Evolutionary conservation across 1,140 invertebrate species (phyloP), one percentile per base, ranked within the genome.

Genomic region (Drosophila pseudoananassae): DNA sequence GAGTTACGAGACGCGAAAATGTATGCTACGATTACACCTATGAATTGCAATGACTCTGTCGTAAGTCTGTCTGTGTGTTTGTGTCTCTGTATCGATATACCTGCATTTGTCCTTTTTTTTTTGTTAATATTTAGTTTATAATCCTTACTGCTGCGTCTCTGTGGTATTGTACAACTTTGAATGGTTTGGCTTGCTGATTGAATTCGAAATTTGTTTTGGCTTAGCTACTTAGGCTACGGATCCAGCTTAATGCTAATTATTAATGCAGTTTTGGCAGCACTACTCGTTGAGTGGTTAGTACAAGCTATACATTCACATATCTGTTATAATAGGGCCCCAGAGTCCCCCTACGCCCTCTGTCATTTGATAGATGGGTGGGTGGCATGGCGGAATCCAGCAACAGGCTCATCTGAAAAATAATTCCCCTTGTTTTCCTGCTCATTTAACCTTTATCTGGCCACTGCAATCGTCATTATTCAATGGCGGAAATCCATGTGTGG

Each of bases 401-500:
- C 65, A 66, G 61, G 61, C 46, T 38, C 17, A 9, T 3, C 38
- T 20, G 29, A 69, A 69, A 63, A 78, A 71, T 76, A 70, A 57
- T 75, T 68, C 70, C 71, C 58, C 69, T 60, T 82, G 90, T 90
- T 90, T 90, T 90, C 85, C 80, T 76, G 85, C 72, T 90, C 85
- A 90, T 90, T 90, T 85, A 90, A 90, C 85, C 71, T 90, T 90
- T 85, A 90, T 90, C 80, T 79, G 45, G 31, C 56, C 71, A 55
- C 71, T 58, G 75, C 84, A 88, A 89, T 89, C 80, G 74, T 77
- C 80, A 89, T 89, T 89, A 89, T 89, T 89, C 79, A 89, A 89
- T 84, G 84, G 80, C 85, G 80, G 84, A 89, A 78, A 76, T 78
- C 80, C 61, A 38, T 63, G 51, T 60, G 53, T 36, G 25, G 43